Evolutionary conservation across 2,797 vertebrate species (phyloP), one percentile per base, ranked within the genome.

Genomic region (Etheostoma nigrum): DNA sequence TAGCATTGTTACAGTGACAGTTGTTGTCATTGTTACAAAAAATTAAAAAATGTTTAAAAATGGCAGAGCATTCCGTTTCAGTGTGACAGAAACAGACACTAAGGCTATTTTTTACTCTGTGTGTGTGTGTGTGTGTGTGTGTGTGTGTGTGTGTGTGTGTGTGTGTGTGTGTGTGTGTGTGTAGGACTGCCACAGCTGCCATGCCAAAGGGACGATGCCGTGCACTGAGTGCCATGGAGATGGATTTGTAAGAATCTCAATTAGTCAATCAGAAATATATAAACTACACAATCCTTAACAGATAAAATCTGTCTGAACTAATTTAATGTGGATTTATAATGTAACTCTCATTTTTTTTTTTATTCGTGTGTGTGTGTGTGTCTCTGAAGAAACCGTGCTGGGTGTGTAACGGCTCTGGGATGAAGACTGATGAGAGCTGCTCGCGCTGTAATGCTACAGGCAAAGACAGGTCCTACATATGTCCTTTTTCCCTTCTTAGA

Each of bases 161-260:
- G 49, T 52, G 49, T 51, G 49, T 48, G 30, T 75, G 27, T 33
- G 18, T 76, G 21, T 47, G 45, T 47, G 49, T 79, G 36, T 6
- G 67, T 21, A 93, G 92, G 89, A 92, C 2, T 93, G 92, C 71
- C 51, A 81, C 27, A 67, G 0, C 67, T 93, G 92, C 60, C 84
- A 36, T 8, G 61, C 58, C 13, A 8, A 18, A 0, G 92, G 91
- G 11, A 63, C 0, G 1, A 27, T 25, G 19, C 45, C n/a, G 0
- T 93, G 92, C 33, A 1, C 75, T 0, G 47, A 78, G 4, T 93
- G 91, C 72, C 1, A 60, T 0, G 92, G 90, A 76, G 18, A 51
- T 51, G 90, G 89, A 83, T 27, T 63, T 12, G 92, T 93, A 81
- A 91, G 91, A 59, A 47, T 16, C 4, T 66, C 1, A 52, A 61